Percentiles rank a stretch among this genome's conserved stretches.
phyloP scores from a whole-genome alignment of 2,113 vertebrate genomes.

The Cynopterus brachyotis region DNA sequence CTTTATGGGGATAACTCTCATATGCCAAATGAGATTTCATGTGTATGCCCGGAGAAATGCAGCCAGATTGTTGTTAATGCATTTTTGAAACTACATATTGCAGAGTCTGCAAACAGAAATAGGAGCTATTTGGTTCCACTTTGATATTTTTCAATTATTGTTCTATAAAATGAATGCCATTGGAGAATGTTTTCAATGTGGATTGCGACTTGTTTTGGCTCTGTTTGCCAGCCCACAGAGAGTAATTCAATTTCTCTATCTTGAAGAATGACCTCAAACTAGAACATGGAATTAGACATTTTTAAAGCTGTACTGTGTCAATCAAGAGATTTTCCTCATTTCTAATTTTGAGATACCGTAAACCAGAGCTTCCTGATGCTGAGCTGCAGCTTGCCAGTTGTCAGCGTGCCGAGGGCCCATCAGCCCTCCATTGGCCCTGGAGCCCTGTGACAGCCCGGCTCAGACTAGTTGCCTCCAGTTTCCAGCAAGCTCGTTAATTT shows the following conservation, averaged over 20 bases:
- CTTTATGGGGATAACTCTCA: slow-evolving; percentile 49
- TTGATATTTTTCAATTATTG: slow-evolving; percentile 62
- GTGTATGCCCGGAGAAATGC: slow-evolving; percentile 8
- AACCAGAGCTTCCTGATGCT: neutral
- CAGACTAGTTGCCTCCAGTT: neutral
- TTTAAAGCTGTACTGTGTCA: neutral
- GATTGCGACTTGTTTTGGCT: slow-evolving; percentile 40
- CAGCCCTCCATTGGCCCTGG: accelerated
- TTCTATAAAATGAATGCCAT: slow-evolving; percentile 48
- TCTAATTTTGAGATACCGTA: neutral
- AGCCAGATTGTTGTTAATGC: slow-evolving; percentile 23
- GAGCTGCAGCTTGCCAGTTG: neutral
- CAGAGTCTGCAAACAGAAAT: slow-evolving; percentile 6
- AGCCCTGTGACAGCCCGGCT: too few species aligned
- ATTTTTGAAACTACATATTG: slow-evolving; percentile 30
- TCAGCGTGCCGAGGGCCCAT: neutral
- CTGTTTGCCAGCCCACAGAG: neutral
- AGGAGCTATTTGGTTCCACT: slow-evolving; percentile 52
- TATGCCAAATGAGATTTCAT: slow-evolving; percentile 43
- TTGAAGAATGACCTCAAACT: neutral
- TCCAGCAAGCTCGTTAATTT: neutral
- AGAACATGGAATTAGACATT: neutral
- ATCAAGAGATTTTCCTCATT: neutral
- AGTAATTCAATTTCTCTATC: neutral
- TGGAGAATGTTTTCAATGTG: slow-evolving; percentile 33